Evolutionary conservation across 2,797 vertebrate genomes (phyloP).

Genomic region (Melopsittacus undulatus): DNA sequence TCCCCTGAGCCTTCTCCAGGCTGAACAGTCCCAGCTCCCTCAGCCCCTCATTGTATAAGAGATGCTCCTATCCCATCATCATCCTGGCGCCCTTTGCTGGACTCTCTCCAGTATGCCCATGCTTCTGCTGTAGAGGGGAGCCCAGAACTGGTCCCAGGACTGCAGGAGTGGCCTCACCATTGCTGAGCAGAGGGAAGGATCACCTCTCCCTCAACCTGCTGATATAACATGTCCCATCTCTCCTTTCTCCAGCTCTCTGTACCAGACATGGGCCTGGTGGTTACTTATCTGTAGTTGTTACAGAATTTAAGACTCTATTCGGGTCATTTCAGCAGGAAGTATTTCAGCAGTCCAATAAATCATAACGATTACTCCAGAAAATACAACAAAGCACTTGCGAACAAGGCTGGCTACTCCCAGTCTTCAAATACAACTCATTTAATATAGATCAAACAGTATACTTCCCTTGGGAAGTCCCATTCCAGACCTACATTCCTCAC

Average conservation of each 20-base stretch:
- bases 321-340: neutral
- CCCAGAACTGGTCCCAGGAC: neutral
- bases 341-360: neutral
- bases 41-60: neutral
- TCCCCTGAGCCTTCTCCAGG: neutral
- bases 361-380: neutral
- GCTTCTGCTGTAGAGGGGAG: neutral
- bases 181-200: neutral
- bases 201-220: neutral
- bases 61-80: neutral
- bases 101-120: neutral
- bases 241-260: neutral
- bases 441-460: neutral
- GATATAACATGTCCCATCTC: neutral
- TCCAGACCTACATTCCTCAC: neutral
- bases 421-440: neutral
- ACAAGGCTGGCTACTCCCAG: neutral
- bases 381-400: accelerated
- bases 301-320: neutral
- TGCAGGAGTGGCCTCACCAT: neutral
- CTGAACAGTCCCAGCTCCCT: neutral
- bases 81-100: neutral
- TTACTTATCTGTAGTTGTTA: neutral
- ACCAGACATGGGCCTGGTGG: neutral
- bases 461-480: neutral